Base-by-base conservation (phyloP, 64 coral and sea anemone species). In the Anthopleura sola region DNA sequence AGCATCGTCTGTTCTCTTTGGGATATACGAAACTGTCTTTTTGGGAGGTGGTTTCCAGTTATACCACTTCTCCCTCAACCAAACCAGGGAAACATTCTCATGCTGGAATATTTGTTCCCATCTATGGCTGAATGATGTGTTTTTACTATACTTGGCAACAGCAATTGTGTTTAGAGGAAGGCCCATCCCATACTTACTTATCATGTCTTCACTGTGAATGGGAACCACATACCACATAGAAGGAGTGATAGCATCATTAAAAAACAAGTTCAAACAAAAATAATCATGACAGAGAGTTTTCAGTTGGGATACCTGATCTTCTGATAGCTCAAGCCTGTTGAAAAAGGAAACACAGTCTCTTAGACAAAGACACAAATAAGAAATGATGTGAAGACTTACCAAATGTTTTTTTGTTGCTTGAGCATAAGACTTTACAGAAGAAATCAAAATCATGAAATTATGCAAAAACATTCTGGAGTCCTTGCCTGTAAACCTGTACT, bases 221-320 rank as follows among this genome's bases (percentile, higher is more conserved):
- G 80, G 90, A 9, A 92, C 86, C 20, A 92, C 32, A 76, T 92
- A 75, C 87, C 91, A 93, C 12, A 89, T 55, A 78, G 74, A 85
- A 6, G 87, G 87, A 31, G 88, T 93, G 1, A 86, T 56, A n/a
- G 75, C 36, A 78, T 78, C 9, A 78, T 37, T 18, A 38, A 93
- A 75, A 54, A 81, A 93, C 23, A 85, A 16, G 83, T 75, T 78
- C 4, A 66, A 31, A 4, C 12, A 49, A 58, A 88, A 93, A n/a
- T 83, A 83, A 50, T 83, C 32, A 83, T 4, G 12, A 20, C 81
- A 83, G 13, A 13, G 17, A 11, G 18, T 21, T 57, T 47, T 83
- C 3, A 83, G 53, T 20, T 54, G 11, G 5, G 46, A 0, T 54
- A 83, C 23, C 49, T 83, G 46, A 6, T 83, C 81, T 19, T 50